Base-by-base conservation (phyloP, 2,888 invertebrate species). In the Lampropteryx suffumata region DNA sequence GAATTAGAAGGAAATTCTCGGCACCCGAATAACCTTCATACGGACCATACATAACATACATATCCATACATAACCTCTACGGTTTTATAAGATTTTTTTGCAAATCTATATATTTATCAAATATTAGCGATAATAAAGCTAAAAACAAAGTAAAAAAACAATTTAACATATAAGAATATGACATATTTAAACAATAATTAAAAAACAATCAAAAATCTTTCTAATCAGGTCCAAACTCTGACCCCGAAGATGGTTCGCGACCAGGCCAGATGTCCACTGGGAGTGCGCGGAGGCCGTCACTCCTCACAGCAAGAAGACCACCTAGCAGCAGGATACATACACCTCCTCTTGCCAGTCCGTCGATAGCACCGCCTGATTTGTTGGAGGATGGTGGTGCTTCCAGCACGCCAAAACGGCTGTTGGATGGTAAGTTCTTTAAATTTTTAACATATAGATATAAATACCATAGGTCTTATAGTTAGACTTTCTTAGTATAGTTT, bases 361-460 rank as follows among this genome's bases (percentile, higher is more conserved):
- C 92, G 27, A 92, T 92, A 63, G 92, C 92, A 13, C 92, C 91
- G 9, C 94, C 93, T 45, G 94, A 94, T 67, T 81, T 93, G 1
- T 82, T 95, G 64, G 93, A 95, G 73, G 95, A 95, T 67, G 95
- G 95, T 57, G 95, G 95, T n/a, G 95, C 95, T 46, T 95, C 95
- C 11, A 95, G 95, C 65, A 95, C 96, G 27, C 95, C 96, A 47
- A 94, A 94, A 71, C 84, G 94, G 57, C 82, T 94, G 55, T 91
- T 94, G 57, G 92, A 92, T 59, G 92, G 92, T 91, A 85, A 84
- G 45, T 32, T 10, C 2, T n/a, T n/a, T 7, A 6, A 1, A 24
- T 24, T 24, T 24, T 24, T n/a, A n/a, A n/a, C n/a, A n/a, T n/a
- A n/a, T n/a, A n/a, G n/a, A n/a, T n/a, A n/a, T n/a, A n/a, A n/a